Evolutionary conservation across 2,113 vertebrate genomes (phyloP), one percentile per base, ranked within the genome.

Genomic region (Podarcis raffonei): DNA sequence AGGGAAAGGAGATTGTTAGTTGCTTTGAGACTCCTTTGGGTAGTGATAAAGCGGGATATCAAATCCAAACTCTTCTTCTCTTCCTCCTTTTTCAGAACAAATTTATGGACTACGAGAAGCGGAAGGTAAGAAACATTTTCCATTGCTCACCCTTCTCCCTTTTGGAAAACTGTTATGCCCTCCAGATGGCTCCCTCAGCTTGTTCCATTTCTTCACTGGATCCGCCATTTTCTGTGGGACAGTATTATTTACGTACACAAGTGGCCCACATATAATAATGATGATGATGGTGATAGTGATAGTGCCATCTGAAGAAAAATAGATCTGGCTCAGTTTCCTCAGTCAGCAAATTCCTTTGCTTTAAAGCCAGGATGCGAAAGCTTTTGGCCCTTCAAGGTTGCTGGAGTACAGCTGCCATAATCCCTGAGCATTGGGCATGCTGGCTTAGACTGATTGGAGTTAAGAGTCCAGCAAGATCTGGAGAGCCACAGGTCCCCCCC

Each of bases 81-180:
- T 57, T 91, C 81, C 59, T 97, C 92, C 82, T 72, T 92, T 96
- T 97, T 90, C 97, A 99, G 99, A 98, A 94, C 87, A 99, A 97
- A 90, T 98, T 99, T 95, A 97, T 96, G 72, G 98, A 99, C 94
- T 99, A 99, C 0, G 98, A 99, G 94, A 99, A 97, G 96, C 98
- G 96, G 92, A 99, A 99, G 98, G 99, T 99, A 95, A 95, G 95
- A 69, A 71, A 1, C 1, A 5, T 20, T 32, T 1, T 1, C 0
- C 18, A 30, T 80, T 37, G 1, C 35, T 62, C 5, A 35, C 79
- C 83, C 75, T 42, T 8, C 25, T 11, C 35, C 69, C 57, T 89
- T 79, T 39, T 66, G 13, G 35, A 13, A 39, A 39, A 25, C 6
- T 0, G 16, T 7, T 32, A n/a, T 42, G 15, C 3, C 6, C 27